Evolutionary conservation across 2,113 vertebrate genomes (phyloP), one percentile per base, ranked within the genome.

Genomic region (Brachionichthys hirsutus): DNA sequence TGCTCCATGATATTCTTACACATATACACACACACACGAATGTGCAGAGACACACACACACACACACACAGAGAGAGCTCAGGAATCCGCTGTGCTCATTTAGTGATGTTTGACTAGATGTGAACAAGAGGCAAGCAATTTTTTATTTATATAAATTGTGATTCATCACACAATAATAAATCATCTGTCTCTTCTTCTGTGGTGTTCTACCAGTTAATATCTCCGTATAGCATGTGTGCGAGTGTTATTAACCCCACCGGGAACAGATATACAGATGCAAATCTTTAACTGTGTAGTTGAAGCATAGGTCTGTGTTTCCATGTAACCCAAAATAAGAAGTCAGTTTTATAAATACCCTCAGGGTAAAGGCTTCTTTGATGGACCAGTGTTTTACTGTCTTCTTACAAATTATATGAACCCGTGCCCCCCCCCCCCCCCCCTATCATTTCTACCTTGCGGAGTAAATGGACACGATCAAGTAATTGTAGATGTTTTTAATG

Each of bases 21-120:
- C 24, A 51, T 54, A 68, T 49, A 19, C 4, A 1, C 24, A 51
- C 58, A 68, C 53, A 19, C 4, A 1, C n/a, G n/a, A n/a, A 58
- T n/a, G n/a, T n/a, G 30, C 16, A 10, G 9, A 35, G 5, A 3
- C 46, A 20, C 40, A 56, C 14, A 51, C 42, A 49, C 24, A 59
- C 43, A 35, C 24, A 51, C 58, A 68, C 53, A 19, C 4, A 1
- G 53, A 48, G 59, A 54, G 53, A 58, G 40, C 59, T 71, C 73
- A 80, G 73, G 75, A 83, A 85, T 77, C 64, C 48, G 47, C 53
- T 64, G 48, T 42, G 46, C 20, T 73, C 45, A 61, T 20, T 55
- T 49, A 52, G 68, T 67, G 67, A 82, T 41, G 22, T 61, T 55
- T 17, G 47, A 60, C 40, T 41, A 22, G 73, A 69, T 62, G 52